Percentiles rank a stretch among this genome's conserved stretches.
Conservation (phyloP, 2,888 invertebrate species). For the Resseliella maxima region DNA sequence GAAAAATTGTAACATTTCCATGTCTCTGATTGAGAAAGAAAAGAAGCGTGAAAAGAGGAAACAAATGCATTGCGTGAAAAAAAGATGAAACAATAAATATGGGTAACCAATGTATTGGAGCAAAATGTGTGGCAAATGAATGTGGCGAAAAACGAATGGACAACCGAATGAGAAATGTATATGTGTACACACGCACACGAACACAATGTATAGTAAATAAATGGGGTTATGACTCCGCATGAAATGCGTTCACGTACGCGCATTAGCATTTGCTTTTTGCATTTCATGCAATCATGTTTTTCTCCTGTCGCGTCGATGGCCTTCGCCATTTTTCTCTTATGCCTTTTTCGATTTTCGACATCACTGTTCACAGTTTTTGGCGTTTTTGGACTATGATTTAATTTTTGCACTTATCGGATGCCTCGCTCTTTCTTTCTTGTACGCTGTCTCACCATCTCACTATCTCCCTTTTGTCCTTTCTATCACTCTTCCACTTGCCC, state of each 20-base stretch:
- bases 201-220: slow-evolving; percentile 36
- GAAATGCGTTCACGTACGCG: slow-evolving; percentile 49
- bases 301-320: background rate
- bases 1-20: slow-evolving; percentile 25
- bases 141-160: background rate
- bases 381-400: background rate
- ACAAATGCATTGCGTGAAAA: background rate
- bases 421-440: background rate
- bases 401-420: background rate
- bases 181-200: background rate
- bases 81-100: background rate
- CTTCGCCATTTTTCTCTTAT: background rate
- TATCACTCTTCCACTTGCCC: too few relatives aligned
- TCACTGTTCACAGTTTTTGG: slow-evolving; percentile 29
- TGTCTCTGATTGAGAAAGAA: background rate
- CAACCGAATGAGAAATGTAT: background rate
- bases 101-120: background rate
- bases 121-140: background rate
- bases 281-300: slow-evolving; percentile 41
- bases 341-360: slow-evolving; percentile 33
- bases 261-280: slow-evolving; percentile 42
- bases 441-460: too few relatives aligned
- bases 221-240: slow-evolving; percentile 37
- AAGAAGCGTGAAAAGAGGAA: background rate
- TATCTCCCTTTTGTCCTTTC: too few relatives aligned